Base-by-base conservation (phyloP, 2,888 invertebrate genomes). In the Ferrisia virgata region DNA sequence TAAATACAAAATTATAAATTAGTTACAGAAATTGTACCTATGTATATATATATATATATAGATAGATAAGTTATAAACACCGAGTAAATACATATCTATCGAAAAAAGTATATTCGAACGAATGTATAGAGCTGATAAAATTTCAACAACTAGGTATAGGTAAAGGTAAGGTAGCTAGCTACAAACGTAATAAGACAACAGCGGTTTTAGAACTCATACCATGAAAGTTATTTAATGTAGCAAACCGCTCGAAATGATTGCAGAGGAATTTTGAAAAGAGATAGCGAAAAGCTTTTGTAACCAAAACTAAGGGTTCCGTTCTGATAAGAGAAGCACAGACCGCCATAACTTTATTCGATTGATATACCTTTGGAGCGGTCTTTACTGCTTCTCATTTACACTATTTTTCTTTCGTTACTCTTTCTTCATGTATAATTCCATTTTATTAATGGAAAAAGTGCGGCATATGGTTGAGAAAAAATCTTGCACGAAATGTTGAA, bases 371-470 rank as follows among this genome's bases (percentile, higher is more conserved):
- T 81, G 53, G 28, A 36, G 36, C 64, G 81, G 81, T 81, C 58
- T 81, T 58, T 47, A 39, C 84, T 78, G 76, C 28, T 76, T 84
- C 84, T 84, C 76, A 84, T 84, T 84, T 84, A 84, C 76, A 84
- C 76, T 72, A 76, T 84, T 84, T 84, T 84, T 53, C 78, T 84
- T 78, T 47, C 25, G 33, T 72, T 64, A n/a, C n/a, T 64, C 36
- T 28, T 80, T 15, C 53, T 79, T 79, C 79, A 79, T 79, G 79
- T 79, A 79, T 79, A 79, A 79, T 79, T 79, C 79, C 43, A 79
- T 47, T 79, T 31, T 79, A 28, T 47, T 79, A 79, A 79, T 79
- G 79, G 43, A 79, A 79, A 79, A 79, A 79, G 79, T 15, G 25
- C 28, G 15, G n/a, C 79, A 36, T 64, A 64, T 64, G 64, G 64